phyloP scores from a whole-genome alignment of 1,140 invertebrate species.

The Pseudomyrmex concolor region DNA sequence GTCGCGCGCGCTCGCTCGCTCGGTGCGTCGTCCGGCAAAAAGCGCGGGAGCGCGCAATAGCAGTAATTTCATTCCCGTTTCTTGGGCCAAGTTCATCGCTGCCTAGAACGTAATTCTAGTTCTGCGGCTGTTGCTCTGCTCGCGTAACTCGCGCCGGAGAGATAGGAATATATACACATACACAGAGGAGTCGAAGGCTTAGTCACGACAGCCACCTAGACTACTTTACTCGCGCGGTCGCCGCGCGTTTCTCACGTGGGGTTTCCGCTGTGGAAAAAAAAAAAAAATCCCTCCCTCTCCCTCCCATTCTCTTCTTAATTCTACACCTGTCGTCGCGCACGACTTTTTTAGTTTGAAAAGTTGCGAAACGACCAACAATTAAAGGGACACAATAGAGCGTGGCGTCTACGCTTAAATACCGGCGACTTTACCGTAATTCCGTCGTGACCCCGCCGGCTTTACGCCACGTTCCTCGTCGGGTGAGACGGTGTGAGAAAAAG shows the following conservation, averaged over 20 bases:
- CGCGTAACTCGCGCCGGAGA: slow-evolving; percentile 34
- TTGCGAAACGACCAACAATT: slow-evolving; percentile 30
- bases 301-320: slow-evolving; percentile 3
- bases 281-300: background rate
- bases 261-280: background rate
- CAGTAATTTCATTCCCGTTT: slow-evolving; percentile 65
- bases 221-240: slow-evolving; percentile 16
- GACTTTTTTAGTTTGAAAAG: background rate
- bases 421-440: slow-evolving; percentile 65
- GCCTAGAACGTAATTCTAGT: slow-evolving; percentile 60
- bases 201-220: slow-evolving; percentile 39
- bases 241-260: slow-evolving; percentile 50
- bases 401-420: slow-evolving; percentile 13
- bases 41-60: slow-evolving; percentile 58
- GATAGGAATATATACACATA: background rate
- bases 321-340: background rate
- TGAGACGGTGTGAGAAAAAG: slow-evolving; percentile 10
- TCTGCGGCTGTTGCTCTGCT: slow-evolving; percentile 39
- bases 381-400: slow-evolving; percentile 38
- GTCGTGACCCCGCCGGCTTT: slow-evolving; percentile 12
- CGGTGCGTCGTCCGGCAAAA: slow-evolving; percentile 55
- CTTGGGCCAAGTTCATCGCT: slow-evolving; percentile 48
- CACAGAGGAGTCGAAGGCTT: slow-evolving; percentile 12
- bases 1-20: background rate
- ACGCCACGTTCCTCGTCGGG: background rate